Conservation (phyloP, 30 jellyfish, hydroid and myxozoan species). For the Turritopsis dohrnii region DNA sequence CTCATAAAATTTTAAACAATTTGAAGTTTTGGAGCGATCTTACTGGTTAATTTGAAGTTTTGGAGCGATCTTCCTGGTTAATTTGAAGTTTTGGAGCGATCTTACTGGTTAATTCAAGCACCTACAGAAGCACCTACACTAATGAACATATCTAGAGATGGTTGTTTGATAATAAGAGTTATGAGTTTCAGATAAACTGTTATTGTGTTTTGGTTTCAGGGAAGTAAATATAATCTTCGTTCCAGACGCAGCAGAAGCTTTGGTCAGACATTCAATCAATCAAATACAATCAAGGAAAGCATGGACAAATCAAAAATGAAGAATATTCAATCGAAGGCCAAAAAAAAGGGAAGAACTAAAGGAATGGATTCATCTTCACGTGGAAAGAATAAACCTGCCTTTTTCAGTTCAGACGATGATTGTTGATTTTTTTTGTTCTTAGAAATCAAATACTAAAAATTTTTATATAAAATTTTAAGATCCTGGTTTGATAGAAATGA, state of each 20-base stretch:
- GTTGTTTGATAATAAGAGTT: too few species aligned
- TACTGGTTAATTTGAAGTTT: too few species aligned
- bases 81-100: too few species aligned
- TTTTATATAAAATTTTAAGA: too few species aligned
- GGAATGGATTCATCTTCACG: background rate
- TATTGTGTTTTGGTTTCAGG: background rate
- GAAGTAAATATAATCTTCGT: slow-evolving; percentile 18
- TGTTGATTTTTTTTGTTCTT: background rate
- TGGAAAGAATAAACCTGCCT: background rate
- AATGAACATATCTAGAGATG: too few species aligned
- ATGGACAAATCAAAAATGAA: background rate
- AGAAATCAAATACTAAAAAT: too few species aligned
- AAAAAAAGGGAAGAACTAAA: background rate
- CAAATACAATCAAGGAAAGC: background rate
- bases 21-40: too few species aligned
- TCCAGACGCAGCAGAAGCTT: slow-evolving; percentile 22
- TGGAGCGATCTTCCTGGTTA: too few species aligned
- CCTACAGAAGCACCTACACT: too few species aligned
- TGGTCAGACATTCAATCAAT: background rate
- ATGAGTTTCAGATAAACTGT: background rate
- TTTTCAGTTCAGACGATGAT: slow-evolving; percentile 15
- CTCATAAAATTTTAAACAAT: background rate
- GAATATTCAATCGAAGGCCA: background rate
- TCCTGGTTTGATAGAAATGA: too few species aligned
- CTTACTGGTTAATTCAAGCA: too few species aligned